A percentile compares a stretch with the other conserved stretches of the same genome.
phyloP scores from a whole-genome alignment of 2,797 vertebrate species.

The Chaenodraco wilsoni region DNA sequence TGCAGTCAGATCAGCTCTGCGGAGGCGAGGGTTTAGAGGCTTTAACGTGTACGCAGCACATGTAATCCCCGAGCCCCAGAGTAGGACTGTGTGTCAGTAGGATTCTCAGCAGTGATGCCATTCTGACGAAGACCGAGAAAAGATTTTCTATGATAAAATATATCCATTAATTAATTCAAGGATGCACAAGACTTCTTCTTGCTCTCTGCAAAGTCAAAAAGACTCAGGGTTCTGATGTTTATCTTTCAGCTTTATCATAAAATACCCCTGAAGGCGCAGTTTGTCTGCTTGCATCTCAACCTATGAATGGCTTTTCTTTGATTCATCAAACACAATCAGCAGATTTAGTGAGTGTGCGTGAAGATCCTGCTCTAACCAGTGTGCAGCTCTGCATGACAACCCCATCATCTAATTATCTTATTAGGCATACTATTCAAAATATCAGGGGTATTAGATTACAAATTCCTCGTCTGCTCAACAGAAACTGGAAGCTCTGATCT shows the following conservation, averaged over 20 bases:
- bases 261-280: slow-evolving; percentile 27
- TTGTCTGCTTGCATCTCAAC: slow-evolving; percentile 42
- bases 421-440: slow-evolving; percentile 24
- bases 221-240: slow-evolving; percentile 31
- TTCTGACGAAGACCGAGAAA: slow-evolving; percentile 44
- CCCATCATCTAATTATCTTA: slow-evolving; percentile 42
- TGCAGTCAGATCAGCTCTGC: slow-evolving; percentile 74
- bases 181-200: slow-evolving; percentile 25
- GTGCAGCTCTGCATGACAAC: slow-evolving; percentile 34
- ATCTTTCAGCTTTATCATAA: slow-evolving; percentile 39
- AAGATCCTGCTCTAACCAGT: slow-evolving; percentile 28
- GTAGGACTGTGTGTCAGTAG: slow-evolving; percentile 56
- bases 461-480: slow-evolving; percentile 33
- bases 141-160: slow-evolving; percentile 42
- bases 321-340: slow-evolving; percentile 60
- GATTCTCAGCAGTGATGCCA: slow-evolving; percentile 49
- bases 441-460: slow-evolving; percentile 22
- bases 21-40: slow-evolving; percentile 74
- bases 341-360: slow-evolving; percentile 45
- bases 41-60: slow-evolving; percentile 71
- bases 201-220: slow-evolving; percentile 27
- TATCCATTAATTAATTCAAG: slow-evolving; percentile 34
- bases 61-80: slow-evolving; percentile 74
- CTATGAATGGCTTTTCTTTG: slow-evolving; percentile 36
- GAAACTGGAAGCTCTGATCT: slow-evolving; percentile 32